Conservation (phyloP, 1,140 invertebrate genomes). For the Neotoxoptera formosana region DNA sequence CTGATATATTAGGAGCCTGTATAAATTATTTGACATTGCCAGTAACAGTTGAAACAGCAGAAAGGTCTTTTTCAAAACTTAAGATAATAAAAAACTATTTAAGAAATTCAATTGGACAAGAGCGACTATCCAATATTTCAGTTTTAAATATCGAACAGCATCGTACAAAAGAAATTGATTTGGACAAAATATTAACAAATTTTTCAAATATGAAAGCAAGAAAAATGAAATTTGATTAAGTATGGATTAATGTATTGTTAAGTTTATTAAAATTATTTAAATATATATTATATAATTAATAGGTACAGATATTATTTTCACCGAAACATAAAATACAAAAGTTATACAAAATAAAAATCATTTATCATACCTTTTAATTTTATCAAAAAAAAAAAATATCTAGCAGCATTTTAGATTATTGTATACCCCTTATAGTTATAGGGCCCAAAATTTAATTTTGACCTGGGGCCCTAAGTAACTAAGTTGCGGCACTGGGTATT, state of each 20-base stretch:
- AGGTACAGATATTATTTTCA: not conserved
- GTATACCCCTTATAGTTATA: not conserved
- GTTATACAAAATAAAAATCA: not conserved
- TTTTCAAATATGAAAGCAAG: not conserved
- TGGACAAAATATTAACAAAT: not conserved
- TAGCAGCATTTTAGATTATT: not conserved
- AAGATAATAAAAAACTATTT: conserved; percentile 63
- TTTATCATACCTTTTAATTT: not conserved
- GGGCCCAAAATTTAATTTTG: not conserved
- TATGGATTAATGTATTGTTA: not conserved
- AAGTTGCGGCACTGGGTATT: not conserved
- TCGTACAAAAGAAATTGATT: not conserved
- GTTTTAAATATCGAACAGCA: conserved; percentile 54
- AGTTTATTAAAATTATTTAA: not conserved
- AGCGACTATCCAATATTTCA: conserved; percentile 60
- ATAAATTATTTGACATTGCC: conserved; percentile 43
- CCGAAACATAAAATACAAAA: not conserved
- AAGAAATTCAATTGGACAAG: conserved; percentile 60
- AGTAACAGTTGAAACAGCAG: conserved; percentile 61
- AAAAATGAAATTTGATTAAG: not conserved
- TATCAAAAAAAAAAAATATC: not conserved
- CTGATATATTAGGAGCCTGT: not conserved
- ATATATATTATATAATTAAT: conserved; percentile 9
- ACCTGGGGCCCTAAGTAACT: not conserved
- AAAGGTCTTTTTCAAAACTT: conserved; percentile 62